Conservation (phyloP, 2,888 invertebrate species). For the Anoncus sp. region DNA sequence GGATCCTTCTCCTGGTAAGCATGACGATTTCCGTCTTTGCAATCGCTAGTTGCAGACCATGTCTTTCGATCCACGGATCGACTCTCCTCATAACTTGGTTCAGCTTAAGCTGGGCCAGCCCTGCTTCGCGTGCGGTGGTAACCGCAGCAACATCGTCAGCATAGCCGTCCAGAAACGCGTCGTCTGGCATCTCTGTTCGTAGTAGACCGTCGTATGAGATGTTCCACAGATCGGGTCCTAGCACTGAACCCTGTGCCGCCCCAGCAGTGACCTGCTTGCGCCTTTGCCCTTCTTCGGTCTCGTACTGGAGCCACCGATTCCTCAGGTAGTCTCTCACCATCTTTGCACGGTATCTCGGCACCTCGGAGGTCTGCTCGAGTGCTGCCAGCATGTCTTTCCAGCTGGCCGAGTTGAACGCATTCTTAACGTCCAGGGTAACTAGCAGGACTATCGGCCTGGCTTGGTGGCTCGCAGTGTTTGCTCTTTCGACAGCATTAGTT, state of each 20-base stretch:
- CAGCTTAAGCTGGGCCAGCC: constrained; percentile 9
- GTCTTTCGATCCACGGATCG: not conserved
- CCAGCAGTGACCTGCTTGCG: constrained; percentile 18
- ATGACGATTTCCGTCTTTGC: constrained; percentile 28
- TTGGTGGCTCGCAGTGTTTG: constrained; percentile 39
- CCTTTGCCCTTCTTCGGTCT: constrained; percentile 5
- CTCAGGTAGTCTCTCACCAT: constrained; percentile 4
- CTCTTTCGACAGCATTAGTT: constrained; percentile 22
- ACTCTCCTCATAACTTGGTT: constrained; percentile 27
- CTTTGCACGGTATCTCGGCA: not conserved
- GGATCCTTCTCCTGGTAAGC: constrained; percentile 9
- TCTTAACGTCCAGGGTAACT: no score
- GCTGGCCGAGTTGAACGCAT: no score
- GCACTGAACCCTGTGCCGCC: constrained; percentile 38
- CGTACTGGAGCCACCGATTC: constrained; percentile 8
- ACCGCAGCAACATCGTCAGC: constrained; percentile 44
- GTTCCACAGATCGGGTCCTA: constrained; percentile 37
- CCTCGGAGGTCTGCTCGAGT: not conserved
- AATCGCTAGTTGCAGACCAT: constrained; percentile 53
- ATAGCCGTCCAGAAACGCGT: constrained; percentile 10
- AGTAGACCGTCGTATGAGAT: constrained; percentile 30
- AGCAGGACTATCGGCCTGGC: constrained; percentile 39
- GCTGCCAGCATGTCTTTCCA: constrained; percentile 5
- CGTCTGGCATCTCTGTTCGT: constrained; percentile 25
- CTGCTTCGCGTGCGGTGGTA: constrained; percentile 14